phyloP scores from a whole-genome alignment of 2,113 vertebrate species.

The Gyps fulvus region DNA sequence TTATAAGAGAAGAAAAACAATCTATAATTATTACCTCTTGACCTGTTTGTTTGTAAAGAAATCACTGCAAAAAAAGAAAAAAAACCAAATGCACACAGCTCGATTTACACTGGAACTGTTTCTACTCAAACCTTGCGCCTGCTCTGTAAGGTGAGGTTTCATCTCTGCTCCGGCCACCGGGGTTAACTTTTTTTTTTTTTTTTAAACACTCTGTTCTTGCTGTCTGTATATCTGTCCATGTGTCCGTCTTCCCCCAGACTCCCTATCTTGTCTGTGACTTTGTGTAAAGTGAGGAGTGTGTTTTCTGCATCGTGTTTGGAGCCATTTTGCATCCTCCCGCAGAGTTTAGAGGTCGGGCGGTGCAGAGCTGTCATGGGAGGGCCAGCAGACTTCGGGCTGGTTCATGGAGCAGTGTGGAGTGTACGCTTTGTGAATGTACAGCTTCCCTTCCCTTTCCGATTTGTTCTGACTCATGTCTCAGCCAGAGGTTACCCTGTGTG shows the following conservation, averaged over 20 bases:
- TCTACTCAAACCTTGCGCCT: constrained; percentile 69
- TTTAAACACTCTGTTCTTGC: constrained; percentile 23
- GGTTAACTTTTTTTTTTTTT: background rate
- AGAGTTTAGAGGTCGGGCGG: background rate
- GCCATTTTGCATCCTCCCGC: background rate
- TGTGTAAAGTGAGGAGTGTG: constrained; percentile 2
- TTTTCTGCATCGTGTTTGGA: background rate
- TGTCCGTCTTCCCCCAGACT: background rate
- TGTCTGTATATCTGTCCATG: background rate
- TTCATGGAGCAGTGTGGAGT: background rate
- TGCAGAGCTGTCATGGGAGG: background rate
- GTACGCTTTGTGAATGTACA: background rate
- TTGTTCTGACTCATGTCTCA: background rate
- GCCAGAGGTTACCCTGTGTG: background rate
- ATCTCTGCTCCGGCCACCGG: constrained; percentile 15
- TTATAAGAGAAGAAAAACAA: constrained; percentile 75
- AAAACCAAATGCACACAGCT: constrained; percentile 70
- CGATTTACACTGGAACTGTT: constrained; percentile 80
- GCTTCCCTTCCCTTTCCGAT: background rate
- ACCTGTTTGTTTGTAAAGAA: constrained; percentile 79
- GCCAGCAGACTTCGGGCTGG: background rate
- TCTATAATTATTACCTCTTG: constrained; percentile 78
- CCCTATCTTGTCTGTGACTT: background rate
- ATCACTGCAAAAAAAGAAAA: constrained; percentile 56
- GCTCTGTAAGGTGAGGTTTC: constrained; percentile 42